Evolutionary conservation across 2,888 invertebrate species (phyloP), one percentile per base, ranked within the genome.

Genomic region (Calliopum simillimum): DNA sequence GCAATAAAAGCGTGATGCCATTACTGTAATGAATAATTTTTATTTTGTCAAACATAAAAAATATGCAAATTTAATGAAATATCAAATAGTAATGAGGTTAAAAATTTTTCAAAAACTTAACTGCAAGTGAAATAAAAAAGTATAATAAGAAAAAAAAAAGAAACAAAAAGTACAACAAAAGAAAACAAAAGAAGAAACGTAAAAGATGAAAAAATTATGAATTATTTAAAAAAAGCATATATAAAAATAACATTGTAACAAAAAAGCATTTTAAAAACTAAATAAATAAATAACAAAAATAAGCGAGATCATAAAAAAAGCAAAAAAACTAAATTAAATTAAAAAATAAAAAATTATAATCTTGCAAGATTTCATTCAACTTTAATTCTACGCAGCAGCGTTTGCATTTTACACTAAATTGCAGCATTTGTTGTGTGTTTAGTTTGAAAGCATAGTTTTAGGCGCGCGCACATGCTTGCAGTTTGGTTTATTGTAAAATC

Each of bases 151-250:
- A n/a, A 71, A 74, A 69, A 76, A 74, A 71, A 70, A 73, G 74
- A 76, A 67, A 63, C 11, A 49, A 58, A 64, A 69, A 74, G 71
- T 68, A 73, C 67, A 74, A 64, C 44, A 73, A 73, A 71, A 69
- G 62, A 69, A 67, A 75, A 71, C 62, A 46, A 68, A 63, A 75
- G 73, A 63, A 76, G 70, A 76, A 73, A 78, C 73, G 53, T 58
- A 43, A 62, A 76, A 77, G 74, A 76, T 72, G 74, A 76, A 75
- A 71, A 74, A 76, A 71, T 74, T 73, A 77, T 73, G 75, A 76
- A 71, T 72, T 70, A 73, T 76, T 67, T 73, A 76, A 73, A 68
- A 68, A 59, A 74, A 64, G 73, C 73, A 75, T 58, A 51, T 13
- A 68, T 65, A 70, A 67, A 75, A 71, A 71, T 68, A 69, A 73